Evolutionary conservation across 2,113 vertebrate genomes (phyloP).

Genomic region (Noturus placidus): DNA sequence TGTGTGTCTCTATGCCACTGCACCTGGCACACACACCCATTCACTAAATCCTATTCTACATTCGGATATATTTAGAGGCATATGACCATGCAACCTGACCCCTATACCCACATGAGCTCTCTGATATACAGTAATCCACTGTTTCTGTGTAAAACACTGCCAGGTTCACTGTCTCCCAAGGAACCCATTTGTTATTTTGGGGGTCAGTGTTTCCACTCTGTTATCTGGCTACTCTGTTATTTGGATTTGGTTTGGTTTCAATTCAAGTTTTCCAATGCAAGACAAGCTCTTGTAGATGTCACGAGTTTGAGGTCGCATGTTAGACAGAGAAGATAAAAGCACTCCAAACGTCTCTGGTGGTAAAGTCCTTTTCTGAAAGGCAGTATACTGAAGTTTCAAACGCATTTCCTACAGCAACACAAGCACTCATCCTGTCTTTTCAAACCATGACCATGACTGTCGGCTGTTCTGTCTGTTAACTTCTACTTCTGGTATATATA

Average conservation of each 20-base stretch:
- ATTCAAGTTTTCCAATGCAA: background rate
- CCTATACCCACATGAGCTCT: constrained; percentile 28
- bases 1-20: constrained; percentile 21
- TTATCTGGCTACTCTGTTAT: constrained; percentile 26
- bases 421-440: constrained; percentile 7
- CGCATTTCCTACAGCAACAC: constrained; percentile 3
- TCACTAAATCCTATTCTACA: background rate
- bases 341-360: background rate
- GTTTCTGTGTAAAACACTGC: constrained; percentile 6
- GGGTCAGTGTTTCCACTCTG: constrained; percentile 18
- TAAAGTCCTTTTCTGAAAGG: constrained; percentile 13
- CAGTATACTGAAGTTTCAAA: background rate
- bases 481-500: background rate
- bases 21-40: constrained; percentile 50
- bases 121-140: constrained; percentile 25
- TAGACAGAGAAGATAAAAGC: background rate
- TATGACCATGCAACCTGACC: constrained; percentile 19
- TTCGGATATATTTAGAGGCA: constrained; percentile 40
- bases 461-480: background rate
- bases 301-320: background rate
- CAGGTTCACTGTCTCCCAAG: background rate
- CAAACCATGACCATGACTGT: background rate
- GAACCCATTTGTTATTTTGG: constrained; percentile 23
- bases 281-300: background rate
- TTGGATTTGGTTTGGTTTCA: constrained; percentile 10